Conservation (phyloP, 23 tunicate genomes). For the Phallusia fumigata region DNA sequence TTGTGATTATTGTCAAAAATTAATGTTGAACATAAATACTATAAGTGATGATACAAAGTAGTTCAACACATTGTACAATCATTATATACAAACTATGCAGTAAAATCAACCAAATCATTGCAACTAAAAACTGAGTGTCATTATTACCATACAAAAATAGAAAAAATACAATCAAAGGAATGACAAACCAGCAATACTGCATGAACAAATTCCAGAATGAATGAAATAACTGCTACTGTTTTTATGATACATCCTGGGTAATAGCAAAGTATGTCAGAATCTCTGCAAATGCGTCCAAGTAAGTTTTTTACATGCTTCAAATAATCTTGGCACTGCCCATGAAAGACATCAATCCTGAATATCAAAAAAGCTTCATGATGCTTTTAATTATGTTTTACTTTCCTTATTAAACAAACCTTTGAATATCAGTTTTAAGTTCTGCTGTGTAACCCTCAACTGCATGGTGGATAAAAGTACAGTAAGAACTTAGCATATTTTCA, state of each 20-base stretch:
- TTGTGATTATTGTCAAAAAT: no score
- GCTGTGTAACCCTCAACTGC: background rate
- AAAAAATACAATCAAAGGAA: no score
- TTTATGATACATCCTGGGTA: background rate
- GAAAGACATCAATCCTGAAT: background rate
- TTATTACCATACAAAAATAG: no score
- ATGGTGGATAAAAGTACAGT: background rate
- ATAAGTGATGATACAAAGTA: no score
- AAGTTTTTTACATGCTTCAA: background rate
- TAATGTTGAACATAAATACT: no score
- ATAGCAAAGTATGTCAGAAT: background rate
- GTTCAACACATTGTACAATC: no score
- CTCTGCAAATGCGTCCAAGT: background rate
- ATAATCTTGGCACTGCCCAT: background rate
- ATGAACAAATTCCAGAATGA: background rate
- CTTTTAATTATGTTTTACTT: no score
- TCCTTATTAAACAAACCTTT: background rate
- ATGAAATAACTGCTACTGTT: background rate
- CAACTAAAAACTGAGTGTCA: no score
- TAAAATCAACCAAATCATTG: no score
- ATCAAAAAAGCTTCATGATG: background rate
- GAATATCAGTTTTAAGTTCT: background rate
- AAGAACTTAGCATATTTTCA: background rate
- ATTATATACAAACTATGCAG: no score
- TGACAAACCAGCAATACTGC: background rate